These are phyloP conservation scores for Coracias cyanogaster DNA, from an alignment of 2,797 vertebrate genomes.

Conservation along the genomic window DNA sequence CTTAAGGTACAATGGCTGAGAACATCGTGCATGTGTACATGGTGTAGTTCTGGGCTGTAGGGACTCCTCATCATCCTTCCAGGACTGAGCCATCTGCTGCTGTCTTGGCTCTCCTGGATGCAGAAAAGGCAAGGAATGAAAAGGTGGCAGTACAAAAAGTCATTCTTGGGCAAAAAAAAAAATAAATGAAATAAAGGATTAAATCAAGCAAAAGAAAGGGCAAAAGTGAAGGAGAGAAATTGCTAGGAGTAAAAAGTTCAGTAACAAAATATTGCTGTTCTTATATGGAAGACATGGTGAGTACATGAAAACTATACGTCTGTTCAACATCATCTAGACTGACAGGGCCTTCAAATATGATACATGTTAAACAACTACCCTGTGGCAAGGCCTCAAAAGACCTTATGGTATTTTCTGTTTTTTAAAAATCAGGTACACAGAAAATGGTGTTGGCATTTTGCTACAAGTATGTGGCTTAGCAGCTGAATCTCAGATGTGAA, in stretches of 20 bases:
- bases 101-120: background rate
- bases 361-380: constrained; percentile 73
- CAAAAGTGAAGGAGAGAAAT: constrained; percentile 36
- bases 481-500: constrained; percentile 17
- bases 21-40: background rate
- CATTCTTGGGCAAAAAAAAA: background rate
- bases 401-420: constrained; percentile 70
- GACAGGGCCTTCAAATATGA: constrained; percentile 60
- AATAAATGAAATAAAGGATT: constrained; percentile 4
- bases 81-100: background rate
- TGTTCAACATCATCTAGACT: constrained; percentile 39
- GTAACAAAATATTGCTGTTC: constrained; percentile 59
- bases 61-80: background rate
- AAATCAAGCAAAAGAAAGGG: constrained; percentile 45
- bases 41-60: background rate
- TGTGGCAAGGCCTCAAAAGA: constrained; percentile 66
- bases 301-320: constrained; percentile 45
- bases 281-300: constrained; percentile 41
- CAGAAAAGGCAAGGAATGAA: background rate
- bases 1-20: background rate
- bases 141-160: constrained; percentile 11
- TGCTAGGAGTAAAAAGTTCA: constrained; percentile 44
- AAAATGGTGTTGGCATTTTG: constrained; percentile 70
- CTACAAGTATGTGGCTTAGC: constrained; percentile 28
- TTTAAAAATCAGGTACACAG: constrained; percentile 72